Base-by-base conservation (phyloP, 2,888 invertebrate genomes). In the Sarcophaga carnaria region DNA sequence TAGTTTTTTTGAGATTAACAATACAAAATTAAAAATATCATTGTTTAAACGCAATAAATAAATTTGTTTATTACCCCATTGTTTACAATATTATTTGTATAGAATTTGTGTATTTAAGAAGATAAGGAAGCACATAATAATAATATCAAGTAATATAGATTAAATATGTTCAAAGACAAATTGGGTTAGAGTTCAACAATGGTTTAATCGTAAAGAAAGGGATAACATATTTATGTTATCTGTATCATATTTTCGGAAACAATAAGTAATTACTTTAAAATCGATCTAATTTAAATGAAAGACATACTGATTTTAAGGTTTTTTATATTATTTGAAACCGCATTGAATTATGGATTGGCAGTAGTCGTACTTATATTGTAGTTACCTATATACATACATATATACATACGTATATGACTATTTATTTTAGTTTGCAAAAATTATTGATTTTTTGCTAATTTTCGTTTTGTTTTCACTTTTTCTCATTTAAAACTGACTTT, bases 381-480 rank as follows among this genome's bases (percentile, higher is more conserved):
- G 37, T 37, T 37, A 37, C 37, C 8, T 54, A 54, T 14, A 54
- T 54, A 14, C 14, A 17, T 54, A 54, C 17, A 54, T 14, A 5
- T 14, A 14, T 54, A 54, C 11, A 49, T 49, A 49, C 14, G 49
- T 49, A 49, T 49, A 37, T 37, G 37, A 37, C 37, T 37, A 37
- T 37, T 37, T 37, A 37, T 37, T 8, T 10, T 37, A 37, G 37
- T 77, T 60, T 3, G 72, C 59, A 45, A 22, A 60, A 54, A 59
- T 20, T 80, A 80, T 80, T 64, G 80, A 80, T 80, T 72, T 70
- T 70, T 70, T 54, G 49, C 25, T 17, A 70, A 70, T 49, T 54
- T 80, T 60, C 5, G 17, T 59, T 66, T 4, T 20, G 8, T 66
- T 71, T 54, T 70, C 70, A 70, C 22, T 54, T 80, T 69, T 49